Conservation (phyloP, 2,888 invertebrate genomes). For the Agrilus biguttatus region DNA sequence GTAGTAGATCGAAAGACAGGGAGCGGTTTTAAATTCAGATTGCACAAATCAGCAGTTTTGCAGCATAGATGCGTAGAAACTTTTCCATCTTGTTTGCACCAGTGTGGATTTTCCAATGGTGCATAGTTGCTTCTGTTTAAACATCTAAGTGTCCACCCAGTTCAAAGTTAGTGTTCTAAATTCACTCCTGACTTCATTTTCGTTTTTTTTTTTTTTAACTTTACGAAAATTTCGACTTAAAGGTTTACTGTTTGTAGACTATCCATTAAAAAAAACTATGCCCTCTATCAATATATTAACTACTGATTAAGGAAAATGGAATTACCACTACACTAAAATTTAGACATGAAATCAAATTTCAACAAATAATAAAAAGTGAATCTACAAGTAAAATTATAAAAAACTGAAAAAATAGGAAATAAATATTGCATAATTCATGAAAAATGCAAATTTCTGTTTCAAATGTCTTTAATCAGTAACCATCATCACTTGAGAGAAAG, state of each 20-base stretch:
- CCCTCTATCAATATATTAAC: background rate
- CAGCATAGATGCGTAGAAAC: conserved; percentile 32
- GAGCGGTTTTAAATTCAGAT: conserved; percentile 24
- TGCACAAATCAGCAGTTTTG: conserved; percentile 44
- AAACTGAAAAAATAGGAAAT: too few relatives aligned
- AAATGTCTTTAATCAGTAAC: too few relatives aligned
- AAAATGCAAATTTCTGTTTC: too few relatives aligned
- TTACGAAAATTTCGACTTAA: background rate
- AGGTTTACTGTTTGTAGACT: background rate
- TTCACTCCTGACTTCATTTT: background rate
- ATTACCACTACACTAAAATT: too few relatives aligned
- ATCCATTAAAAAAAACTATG: background rate
- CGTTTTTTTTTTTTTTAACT: background rate
- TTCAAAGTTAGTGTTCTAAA: conserved; percentile 11
- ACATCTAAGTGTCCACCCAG: conserved; percentile 20
- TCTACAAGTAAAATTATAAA: too few relatives aligned
- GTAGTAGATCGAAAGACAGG: conserved; percentile 9
- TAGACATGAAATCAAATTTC: too few relatives aligned
- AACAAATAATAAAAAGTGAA: too few relatives aligned
- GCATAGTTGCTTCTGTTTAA: conserved; percentile 31
- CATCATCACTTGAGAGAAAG: too few relatives aligned
- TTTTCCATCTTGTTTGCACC: conserved; percentile 32
- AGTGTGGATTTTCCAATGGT: conserved; percentile 43
- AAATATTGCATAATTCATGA: too few relatives aligned
- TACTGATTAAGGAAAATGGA: too few relatives aligned